Evolutionary conservation across 53 echinoderm and acorn worm genomes (phyloP), one percentile per base, ranked within the genome.

Genomic region (Stichopus horrens): DNA sequence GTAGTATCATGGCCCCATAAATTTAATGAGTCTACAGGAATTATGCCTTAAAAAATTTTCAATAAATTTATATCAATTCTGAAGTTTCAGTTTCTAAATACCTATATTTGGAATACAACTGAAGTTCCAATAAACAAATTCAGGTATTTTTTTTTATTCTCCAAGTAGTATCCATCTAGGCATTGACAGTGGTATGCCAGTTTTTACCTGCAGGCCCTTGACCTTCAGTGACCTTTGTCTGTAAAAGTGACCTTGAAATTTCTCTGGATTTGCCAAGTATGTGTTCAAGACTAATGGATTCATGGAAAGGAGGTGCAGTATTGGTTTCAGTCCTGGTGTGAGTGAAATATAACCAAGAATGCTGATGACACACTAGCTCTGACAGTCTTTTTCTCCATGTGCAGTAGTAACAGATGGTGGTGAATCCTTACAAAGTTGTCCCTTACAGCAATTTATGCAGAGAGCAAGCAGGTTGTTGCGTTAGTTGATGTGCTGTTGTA

Each of bases 211-310:
- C 11, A 79, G 79, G 79, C 54, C 79, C 79, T 79, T 79, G 79
- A 53, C 79, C 18, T 53, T 7, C 4, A 19, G 79, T 79, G 79
- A 79, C 79, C 79, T 53, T 79, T 53, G 7, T 20, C 53, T 55
- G 52, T 16, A 10, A 79, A 53, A 13, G n/a, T 79, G 79, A 79
- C 79, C 79, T 79, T 79, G 79, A 79, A 53, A 55, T 63, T 13
- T 63, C 63, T 63, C 11, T 2, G 1, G 1, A 37, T 0, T 37
- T 37, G 37, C 37, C 37, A 63, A 8, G 63, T 13, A 63, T 8
- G 10, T 63, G 37, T 63, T 13, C 63, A 63, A 63, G 37, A 37
- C 37, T 37, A 37, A 37, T 37, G 37, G 37, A 37, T 37, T 37
- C 37, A 37, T 63, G 63, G 63, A 7, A 63, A 63, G 63, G 16